Conservation (phyloP, 2,888 invertebrate genomes). For the Erebia aethiops region DNA sequence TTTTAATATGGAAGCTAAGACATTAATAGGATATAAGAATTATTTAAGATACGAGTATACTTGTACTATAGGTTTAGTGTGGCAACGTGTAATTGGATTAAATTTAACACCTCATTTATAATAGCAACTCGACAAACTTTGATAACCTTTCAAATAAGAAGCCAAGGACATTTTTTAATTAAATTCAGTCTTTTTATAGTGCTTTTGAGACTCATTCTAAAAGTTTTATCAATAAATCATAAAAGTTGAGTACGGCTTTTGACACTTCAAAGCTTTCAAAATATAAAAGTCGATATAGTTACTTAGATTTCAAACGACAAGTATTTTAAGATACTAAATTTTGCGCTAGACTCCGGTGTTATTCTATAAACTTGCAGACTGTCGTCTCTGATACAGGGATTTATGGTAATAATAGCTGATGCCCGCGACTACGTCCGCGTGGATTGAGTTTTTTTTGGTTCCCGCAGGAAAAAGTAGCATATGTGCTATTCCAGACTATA, state of each 20-base stretch:
- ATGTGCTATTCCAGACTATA: too few relatives aligned
- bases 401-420: too few relatives aligned
- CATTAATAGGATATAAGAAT: constrained; percentile 26
- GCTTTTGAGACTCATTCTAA: background rate
- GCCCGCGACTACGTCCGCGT: too few relatives aligned
- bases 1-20: constrained; percentile 20
- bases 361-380: background rate
- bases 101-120: constrained; percentile 19
- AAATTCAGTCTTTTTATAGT: background rate
- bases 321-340: background rate
- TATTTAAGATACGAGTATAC: constrained; percentile 14
- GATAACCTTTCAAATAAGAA: constrained; percentile 23
- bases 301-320: background rate
- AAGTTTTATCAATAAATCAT: constrained; percentile 7
- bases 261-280: constrained; percentile 1
- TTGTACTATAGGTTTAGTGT: background rate
- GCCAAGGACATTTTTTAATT: constrained; percentile 16
- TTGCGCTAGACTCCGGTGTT: background rate
- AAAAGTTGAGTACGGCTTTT: background rate
- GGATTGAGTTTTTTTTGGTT: too few relatives aligned
- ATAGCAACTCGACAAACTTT: constrained; percentile 4
- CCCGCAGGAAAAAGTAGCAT: too few relatives aligned
- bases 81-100: constrained; percentile 23
- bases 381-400: background rate
- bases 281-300: constrained; percentile 2